Conservation (phyloP, 2,888 invertebrate genomes). For the Mesoligia furuncula region DNA sequence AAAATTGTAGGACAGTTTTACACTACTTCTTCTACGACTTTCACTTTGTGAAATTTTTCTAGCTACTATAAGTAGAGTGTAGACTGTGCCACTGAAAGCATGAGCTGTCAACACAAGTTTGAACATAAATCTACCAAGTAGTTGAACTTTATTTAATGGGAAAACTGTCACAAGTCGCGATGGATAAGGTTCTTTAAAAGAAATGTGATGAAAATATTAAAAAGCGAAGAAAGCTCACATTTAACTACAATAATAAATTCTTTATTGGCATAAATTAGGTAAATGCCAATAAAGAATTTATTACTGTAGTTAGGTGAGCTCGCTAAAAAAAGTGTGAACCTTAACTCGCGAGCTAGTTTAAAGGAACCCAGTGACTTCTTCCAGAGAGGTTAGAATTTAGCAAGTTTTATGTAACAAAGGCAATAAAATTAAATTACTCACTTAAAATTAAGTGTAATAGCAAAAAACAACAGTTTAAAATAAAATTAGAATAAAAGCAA, state of each 20-base stretch:
- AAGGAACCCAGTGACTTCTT: background rate
- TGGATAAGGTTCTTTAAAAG: background rate
- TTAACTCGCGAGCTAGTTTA: background rate
- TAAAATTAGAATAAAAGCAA: background rate
- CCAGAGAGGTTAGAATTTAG: background rate
- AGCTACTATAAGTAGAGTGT: conserved; percentile 10
- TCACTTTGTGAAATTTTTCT: background rate
- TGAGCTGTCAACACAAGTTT: conserved; percentile 29
- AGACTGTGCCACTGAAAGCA: conserved; percentile 7
- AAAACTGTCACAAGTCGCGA: conserved; percentile 32
- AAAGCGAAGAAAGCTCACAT: background rate
- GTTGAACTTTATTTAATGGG: conserved; percentile 35
- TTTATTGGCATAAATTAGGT: background rate
- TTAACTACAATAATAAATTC: background rate
- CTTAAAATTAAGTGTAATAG: background rate
- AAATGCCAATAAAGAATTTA: background rate
- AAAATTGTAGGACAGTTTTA: background rate
- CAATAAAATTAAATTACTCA: background rate
- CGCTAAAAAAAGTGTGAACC: too few species aligned
- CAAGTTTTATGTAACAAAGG: background rate
- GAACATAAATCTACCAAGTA: conserved; percentile 25
- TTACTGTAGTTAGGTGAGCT: too few species aligned
- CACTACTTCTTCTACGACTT: background rate
- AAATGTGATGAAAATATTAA: conserved; percentile 7
- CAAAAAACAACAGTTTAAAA: background rate